Conservation (phyloP, 1,140 invertebrate species). For the Rhagoletis zephyria region DNA sequence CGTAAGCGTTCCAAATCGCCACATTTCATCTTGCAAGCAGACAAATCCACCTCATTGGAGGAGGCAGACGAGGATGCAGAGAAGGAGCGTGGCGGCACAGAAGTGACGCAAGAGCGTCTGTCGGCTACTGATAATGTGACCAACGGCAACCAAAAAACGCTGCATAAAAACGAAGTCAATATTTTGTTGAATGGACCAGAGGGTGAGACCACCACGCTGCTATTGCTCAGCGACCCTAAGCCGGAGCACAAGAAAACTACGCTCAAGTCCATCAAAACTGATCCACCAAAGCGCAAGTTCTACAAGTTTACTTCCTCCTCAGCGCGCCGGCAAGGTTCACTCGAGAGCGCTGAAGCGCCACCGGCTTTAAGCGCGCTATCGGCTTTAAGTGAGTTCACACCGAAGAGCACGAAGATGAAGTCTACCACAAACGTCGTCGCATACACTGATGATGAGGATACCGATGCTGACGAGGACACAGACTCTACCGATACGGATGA, state of each 20-base stretch:
- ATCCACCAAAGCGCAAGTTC: constrained; percentile 56
- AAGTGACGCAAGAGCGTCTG: not conserved
- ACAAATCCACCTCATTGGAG: constrained; percentile 54
- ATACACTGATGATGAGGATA: constrained; percentile 37
- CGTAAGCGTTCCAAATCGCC: constrained; percentile 59
- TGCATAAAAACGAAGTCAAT: constrained; percentile 7
- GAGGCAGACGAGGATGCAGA: constrained; percentile 56
- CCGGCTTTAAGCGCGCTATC: not conserved
- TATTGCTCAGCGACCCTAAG: constrained; percentile 39
- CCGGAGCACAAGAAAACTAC: constrained; percentile 53
- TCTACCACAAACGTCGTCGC: not conserved
- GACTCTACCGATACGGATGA: constrained; percentile 55
- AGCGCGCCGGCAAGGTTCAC: not conserved
- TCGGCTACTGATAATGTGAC: not conserved
- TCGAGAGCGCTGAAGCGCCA: constrained; percentile 32
- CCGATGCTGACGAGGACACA: constrained; percentile 55
- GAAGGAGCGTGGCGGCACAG: not conserved
- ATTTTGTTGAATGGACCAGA: not conserved
- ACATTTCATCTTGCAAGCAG: constrained; percentile 54
- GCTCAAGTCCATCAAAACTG: constrained; percentile 57
- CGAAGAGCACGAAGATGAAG: constrained; percentile 39
- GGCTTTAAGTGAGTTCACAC: not conserved
- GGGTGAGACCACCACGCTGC: not conserved
- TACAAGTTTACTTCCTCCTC: constrained; percentile 55
- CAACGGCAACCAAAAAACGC: not conserved